A percentile compares a stretch with the other conserved stretches of the same genome.
These are phyloP conservation scores for Pandion haliaetus DNA, from an alignment of 2,113 vertebrate genomes.

Conservation along the genomic window DNA sequence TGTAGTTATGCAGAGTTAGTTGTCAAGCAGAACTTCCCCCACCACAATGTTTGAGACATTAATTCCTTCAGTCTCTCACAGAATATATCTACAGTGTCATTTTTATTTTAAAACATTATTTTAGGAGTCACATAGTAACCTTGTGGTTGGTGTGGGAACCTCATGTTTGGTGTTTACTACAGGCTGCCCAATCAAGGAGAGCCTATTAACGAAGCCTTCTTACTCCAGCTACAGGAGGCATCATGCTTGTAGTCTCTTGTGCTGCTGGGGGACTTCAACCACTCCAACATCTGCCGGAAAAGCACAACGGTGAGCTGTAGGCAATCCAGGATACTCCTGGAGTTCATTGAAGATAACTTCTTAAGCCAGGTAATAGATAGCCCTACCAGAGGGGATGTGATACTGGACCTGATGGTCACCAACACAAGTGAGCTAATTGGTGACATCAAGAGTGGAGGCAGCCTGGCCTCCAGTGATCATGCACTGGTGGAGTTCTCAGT, in stretches of 20 bases:
- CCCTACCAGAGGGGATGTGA: not conserved
- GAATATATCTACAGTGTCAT: not conserved
- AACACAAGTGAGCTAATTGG: not conserved
- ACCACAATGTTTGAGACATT: too few species aligned
- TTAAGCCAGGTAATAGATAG: not conserved
- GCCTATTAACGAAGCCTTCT: not conserved
- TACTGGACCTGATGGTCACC: not conserved
- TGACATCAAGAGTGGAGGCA: accelerated
- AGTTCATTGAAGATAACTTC: not conserved
- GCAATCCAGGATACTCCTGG: not conserved
- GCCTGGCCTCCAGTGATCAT: not conserved
- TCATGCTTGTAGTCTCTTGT: not conserved
- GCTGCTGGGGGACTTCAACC: not conserved
- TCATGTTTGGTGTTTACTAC: not conserved
- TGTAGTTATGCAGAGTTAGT: too few species aligned
- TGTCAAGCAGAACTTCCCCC: too few species aligned
- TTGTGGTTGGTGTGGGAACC: not conserved
- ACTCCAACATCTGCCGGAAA: not conserved
- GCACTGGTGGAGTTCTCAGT: not conserved
- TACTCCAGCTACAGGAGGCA: not conserved
- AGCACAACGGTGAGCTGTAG: accelerated
- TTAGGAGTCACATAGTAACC: not conserved
- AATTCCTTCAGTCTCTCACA: too few species aligned
- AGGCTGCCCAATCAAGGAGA: not conserved
- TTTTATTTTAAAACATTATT: not conserved